Base-by-base conservation (phyloP, 92 coral and sea anemone genomes). In the Palythoa grandis region DNA sequence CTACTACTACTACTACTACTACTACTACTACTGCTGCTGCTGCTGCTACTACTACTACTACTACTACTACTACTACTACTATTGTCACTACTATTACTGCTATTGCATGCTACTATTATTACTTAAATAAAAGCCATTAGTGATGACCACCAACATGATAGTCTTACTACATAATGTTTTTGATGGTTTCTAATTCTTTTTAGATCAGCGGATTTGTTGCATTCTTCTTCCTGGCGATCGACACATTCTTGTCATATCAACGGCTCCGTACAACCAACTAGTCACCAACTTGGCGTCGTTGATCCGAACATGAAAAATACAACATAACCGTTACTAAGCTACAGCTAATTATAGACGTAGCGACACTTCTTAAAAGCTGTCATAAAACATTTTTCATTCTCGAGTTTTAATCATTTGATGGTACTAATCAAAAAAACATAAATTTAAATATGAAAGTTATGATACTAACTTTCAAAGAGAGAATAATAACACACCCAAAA, bases 151-250 rank as follows among this genome's bases (percentile, higher is more conserved):
- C 11, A 56, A 12, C 19, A 7, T 9, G 19, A 56, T 56, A 56
- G 61, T 12, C 3, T 12, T 56, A 56, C 61, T 56, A 56, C 35
- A 29, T 56, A 56, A 12, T 48, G 2, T 17, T 13, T 15, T 23
- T 43, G 4, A 1, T 52, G 39, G 17, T 65, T 38, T 37, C 38
- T 63, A 4, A 3, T 14, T 19, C 40, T 10, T 65, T 65, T 22
- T 52, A 79, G 84, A 47, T 79, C 73, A 79, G 63, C 24, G 84
- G 84, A 69, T 79, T 79, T 40, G 63, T 79, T 24, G 72, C 84
- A 10, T 79, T 79, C 15, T 40, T 79, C 43, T 61, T 79, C n/a
- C 72, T 79, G 73, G 29, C 48, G 19, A 79, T 79, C 5, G 84
- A 79, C 72, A 79, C 74, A 1, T 79, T 79, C 39, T 37, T 79